Conservation (phyloP, 2,113 vertebrate genomes). For the Anolis carolinensis region DNA sequence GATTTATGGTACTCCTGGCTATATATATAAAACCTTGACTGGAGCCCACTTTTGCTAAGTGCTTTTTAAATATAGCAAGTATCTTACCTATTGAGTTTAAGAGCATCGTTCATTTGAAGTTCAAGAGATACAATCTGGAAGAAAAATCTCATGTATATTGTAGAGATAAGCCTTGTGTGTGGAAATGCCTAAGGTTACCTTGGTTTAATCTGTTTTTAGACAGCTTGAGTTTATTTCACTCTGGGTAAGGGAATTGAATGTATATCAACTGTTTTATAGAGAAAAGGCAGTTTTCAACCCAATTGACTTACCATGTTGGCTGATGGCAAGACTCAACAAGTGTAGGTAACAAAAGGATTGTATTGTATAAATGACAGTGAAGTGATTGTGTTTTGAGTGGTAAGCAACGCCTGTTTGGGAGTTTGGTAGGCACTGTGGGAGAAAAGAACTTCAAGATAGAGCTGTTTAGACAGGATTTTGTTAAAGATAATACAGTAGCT, state of each 20-base stretch:
- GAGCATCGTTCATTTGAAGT: not conserved
- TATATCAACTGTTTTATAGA: not conserved
- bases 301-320: not conserved
- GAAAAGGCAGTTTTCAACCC: not conserved
- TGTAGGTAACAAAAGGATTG: not conserved
- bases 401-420: not conserved
- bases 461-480: not conserved
- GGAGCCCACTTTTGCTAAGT: not conserved
- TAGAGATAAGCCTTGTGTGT: not conserved
- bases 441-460: not conserved
- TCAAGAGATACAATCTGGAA: not conserved
- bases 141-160: not conserved
- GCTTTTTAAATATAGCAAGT: not conserved
- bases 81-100: not conserved
- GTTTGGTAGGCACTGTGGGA: not conserved
- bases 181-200: not conserved
- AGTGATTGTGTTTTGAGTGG: constrained; percentile 1
- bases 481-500: constrained; percentile 10
- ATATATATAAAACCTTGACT: not conserved
- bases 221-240: not conserved
- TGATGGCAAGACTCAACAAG: constrained; percentile 34
- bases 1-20: not conserved
- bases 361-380: constrained; percentile 15
- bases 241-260: not conserved
- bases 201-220: not conserved